Evolutionary conservation across 2,888 invertebrate genomes (phyloP), one percentile per base, ranked within the genome.

Genomic region (Nomada hirtipes): DNA sequence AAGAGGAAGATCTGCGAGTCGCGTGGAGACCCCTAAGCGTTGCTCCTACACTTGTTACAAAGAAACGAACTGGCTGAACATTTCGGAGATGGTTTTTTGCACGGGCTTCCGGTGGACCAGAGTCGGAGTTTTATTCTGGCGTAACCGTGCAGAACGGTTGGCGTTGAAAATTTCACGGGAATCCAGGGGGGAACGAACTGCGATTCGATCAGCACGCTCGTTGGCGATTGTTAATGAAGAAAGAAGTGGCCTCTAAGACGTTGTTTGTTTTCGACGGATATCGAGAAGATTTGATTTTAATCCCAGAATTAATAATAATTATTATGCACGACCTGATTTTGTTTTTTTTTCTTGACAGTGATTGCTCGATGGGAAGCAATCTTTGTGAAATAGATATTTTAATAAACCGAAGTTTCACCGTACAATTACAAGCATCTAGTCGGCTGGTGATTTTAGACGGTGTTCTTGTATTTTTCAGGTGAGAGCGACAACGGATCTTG

Each of bases 401-500:
- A 57, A 57, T 7, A 13, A 68, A 26, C n/a, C 18, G 2, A 0
- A 50, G n/a, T 64, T 76, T 50, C 47, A 11, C 15, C 36, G 15
- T 1, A 4, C 47, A 61, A 11, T 10, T 23, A 26, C 11, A 20
- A 4, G 2, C 10, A 7, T 42, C 2, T 2, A 23, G 7, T 50
- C n/a, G 11, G 15, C 52, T 18, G 10, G 7, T 26, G 44, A 44
- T 77, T 55, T 76, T 50, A 67, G 11, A 44, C 18, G 50, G 36
- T 42, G 47, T 59, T 73, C 61, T 59, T 77, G 63, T 42, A 44
- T 55, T 59, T 78, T 77, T 10, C 75, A 88, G 88, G 88, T 86
- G 88, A 86, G 83, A 85, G 82, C 70, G 88, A 82, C 77, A 76
- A 79, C 53, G 73, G 69, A 81, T 81, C 75, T 80, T 64, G 82